Evolutionary conservation across 2,113 vertebrate species (phyloP).

Genomic region (Bos javanicus): DNA sequence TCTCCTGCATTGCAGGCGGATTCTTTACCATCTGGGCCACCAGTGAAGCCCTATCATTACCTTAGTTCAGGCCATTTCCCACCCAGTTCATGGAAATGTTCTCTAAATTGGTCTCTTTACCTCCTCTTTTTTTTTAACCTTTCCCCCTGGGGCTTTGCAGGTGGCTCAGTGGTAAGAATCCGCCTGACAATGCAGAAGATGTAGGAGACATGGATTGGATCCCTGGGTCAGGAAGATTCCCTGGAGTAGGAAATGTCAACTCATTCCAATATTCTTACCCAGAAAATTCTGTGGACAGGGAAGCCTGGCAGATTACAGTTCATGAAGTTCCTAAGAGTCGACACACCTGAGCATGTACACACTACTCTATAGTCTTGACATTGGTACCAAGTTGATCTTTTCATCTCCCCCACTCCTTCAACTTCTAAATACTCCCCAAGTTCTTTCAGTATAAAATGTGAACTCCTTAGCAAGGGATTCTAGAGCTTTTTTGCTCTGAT

Average conservation of each 20-base stretch:
- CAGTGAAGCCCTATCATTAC: background rate
- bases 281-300: background rate
- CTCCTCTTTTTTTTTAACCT: background rate
- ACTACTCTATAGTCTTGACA: background rate
- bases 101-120: background rate
- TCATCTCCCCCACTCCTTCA: background rate
- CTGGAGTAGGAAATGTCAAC: background rate
- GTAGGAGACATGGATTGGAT: background rate
- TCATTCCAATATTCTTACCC: background rate
- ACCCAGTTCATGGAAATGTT: background rate
- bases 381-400: background rate
- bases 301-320: background rate
- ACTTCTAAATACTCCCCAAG: background rate
- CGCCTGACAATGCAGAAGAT: background rate
- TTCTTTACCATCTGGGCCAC: background rate
- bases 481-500: background rate
- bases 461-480: background rate
- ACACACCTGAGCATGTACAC: background rate
- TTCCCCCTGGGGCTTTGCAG: background rate
- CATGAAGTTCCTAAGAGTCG: background rate
- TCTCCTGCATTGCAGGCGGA: rapidly evolving
- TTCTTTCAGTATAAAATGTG: background rate
- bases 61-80: background rate
- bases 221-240: background rate
- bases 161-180: background rate